Evolutionary conservation across 2,113 vertebrate genomes (phyloP).

Genomic region (Cygnus atratus): DNA sequence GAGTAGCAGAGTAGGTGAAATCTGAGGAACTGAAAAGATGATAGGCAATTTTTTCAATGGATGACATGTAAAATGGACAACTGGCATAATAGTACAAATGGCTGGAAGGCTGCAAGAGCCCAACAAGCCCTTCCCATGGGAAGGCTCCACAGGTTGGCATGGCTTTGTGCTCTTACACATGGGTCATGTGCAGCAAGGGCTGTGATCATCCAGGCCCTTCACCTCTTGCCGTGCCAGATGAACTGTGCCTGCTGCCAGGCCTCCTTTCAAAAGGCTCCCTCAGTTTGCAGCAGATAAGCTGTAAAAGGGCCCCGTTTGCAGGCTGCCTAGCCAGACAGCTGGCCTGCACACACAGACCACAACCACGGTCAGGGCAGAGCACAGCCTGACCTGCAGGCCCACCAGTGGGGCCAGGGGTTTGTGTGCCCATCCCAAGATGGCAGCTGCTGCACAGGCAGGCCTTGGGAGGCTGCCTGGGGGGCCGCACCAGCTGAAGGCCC

Average conservation of each 20-base stretch:
- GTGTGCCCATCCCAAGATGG: fast-evolving
- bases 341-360: fast-evolving
- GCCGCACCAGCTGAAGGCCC: neutral
- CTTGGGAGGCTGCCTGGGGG: neutral
- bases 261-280: neutral
- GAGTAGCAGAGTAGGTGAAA: neutral
- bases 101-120: neutral
- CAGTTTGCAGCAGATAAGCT: neutral
- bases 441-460: neutral
- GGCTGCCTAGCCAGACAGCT: neutral
- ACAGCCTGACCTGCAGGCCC: fast-evolving
- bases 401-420: neutral
- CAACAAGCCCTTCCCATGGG: neutral
- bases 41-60: neutral
- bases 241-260: neutral
- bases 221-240: neutral
- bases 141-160: neutral
- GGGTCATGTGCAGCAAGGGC: neutral
- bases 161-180: neutral
- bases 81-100: neutral
- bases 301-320: neutral
- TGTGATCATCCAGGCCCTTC: neutral
- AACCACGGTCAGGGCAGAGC: neutral
- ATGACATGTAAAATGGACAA: neutral
- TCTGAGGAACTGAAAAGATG: neutral